Evolutionary conservation across 2,888 invertebrate genomes (phyloP).

Genomic region (Chydorus sphaericus): DNA sequence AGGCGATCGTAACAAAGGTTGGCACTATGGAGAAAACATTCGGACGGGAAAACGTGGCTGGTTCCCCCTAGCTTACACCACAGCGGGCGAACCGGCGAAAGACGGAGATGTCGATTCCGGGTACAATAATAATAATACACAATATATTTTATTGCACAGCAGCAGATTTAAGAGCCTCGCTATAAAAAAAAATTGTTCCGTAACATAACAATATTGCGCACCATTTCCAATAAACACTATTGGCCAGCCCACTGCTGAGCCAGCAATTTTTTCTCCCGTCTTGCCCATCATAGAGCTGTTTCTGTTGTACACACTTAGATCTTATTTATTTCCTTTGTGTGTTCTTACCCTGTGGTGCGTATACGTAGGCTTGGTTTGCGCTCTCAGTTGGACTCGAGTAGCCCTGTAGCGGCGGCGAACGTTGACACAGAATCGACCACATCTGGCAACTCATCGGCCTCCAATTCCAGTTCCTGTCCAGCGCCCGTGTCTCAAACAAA

Average conservation of each 20-base stretch:
- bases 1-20: slow-evolving; percentile 80
- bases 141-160: not conserved
- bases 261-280: no score
- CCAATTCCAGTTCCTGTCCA: not conserved
- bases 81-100: slow-evolving; percentile 57
- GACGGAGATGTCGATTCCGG: slow-evolving; percentile 28
- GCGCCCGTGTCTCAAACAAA: not conserved
- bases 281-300: no score
- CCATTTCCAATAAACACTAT: no score
- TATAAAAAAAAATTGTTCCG: no score
- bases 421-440: slow-evolving; percentile 11
- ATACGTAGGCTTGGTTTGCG: slow-evolving; percentile 8
- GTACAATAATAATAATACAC: not conserved
- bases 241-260: no score
- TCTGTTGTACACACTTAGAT: not conserved
- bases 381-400: slow-evolving; percentile 3
- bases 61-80: slow-evolving; percentile 91
- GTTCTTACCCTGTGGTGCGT: not conserved
- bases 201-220: no score
- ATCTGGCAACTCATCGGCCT: slow-evolving; percentile 5
- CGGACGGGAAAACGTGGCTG: slow-evolving; percentile 83
- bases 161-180: no score
- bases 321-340: not conserved
- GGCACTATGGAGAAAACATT: slow-evolving; percentile 93
- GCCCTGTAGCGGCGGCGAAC: slow-evolving; percentile 3